Percentiles rank a stretch among this genome's conserved stretches.
Evolutionary conservation across 2,113 vertebrate species (phyloP).

Genomic region (Oncorhynchus tshawytscha): DNA sequence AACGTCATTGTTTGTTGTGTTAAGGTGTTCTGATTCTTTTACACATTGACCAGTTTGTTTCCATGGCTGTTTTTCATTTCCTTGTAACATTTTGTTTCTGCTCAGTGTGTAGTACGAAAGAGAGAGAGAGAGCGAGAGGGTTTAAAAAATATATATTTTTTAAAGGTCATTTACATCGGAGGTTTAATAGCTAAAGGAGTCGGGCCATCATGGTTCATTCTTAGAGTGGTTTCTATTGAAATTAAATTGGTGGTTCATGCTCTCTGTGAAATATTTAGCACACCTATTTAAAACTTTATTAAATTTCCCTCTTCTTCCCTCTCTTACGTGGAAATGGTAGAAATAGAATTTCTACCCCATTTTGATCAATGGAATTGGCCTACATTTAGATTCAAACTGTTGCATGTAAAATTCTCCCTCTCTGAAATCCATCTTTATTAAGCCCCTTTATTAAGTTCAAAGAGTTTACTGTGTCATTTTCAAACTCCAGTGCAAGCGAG

Average conservation of each 20-base stretch:
- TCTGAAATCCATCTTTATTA: slow-evolving; percentile 25
- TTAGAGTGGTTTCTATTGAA: neutral
- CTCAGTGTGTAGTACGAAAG: neutral
- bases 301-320: neutral
- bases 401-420: slow-evolving; percentile 9
- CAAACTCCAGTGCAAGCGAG: neutral
- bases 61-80: neutral
- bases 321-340: slow-evolving; percentile 8
- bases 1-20: neutral
- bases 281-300: neutral
- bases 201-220: neutral
- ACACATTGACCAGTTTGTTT: neutral
- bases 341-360: slow-evolving; percentile 8
- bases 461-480: slow-evolving; percentile 12
- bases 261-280: neutral
- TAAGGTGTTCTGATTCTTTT: neutral
- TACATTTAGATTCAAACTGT: slow-evolving; percentile 13
- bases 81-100: neutral
- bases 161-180: neutral
- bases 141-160: neutral
- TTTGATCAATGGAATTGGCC: slow-evolving; percentile 28
- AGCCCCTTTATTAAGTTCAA: slow-evolving; percentile 29
- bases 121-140: no score
- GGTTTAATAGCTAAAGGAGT: neutral
- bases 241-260: neutral